Conservation (phyloP, 2,888 invertebrate species). For the Villa cingulata region DNA sequence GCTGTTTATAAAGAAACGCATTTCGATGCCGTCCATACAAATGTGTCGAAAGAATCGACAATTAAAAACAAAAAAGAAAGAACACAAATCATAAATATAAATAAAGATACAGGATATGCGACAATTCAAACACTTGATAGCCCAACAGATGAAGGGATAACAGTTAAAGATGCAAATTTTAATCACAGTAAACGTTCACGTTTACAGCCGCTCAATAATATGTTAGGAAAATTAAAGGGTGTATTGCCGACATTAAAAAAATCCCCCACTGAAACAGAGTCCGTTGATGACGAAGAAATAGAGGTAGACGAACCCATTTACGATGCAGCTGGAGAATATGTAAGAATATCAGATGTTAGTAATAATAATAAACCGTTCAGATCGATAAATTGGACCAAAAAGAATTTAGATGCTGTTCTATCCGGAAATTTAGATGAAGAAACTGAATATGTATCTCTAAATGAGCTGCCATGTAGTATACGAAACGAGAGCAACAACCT, state of each 20-base stretch:
- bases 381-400: conserved; percentile 33
- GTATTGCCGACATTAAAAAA: conserved; percentile 45
- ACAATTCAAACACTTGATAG: conserved; percentile 10
- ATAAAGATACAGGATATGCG: conserved; percentile 16
- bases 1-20: conserved; percentile 3
- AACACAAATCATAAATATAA: conserved; percentile 9
- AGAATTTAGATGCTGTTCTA: conserved; percentile 45
- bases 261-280: conserved; percentile 38
- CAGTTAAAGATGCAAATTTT: conserved; percentile 31
- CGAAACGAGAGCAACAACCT: conserved; percentile 16
- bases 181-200: conserved; percentile 31
- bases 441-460: conserved; percentile 67
- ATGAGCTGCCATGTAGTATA: conserved; percentile 51
- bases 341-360: conserved; percentile 69
- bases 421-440: conserved; percentile 50
- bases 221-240: conserved; percentile 57
- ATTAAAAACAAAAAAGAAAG: neutral
- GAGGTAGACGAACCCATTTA: conserved; percentile 19
- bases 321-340: conserved; percentile 56
- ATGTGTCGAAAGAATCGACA: neutral
- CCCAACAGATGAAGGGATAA: conserved; percentile 6
- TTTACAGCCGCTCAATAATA: conserved; percentile 52
- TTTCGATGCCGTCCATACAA: neutral
- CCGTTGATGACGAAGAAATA: conserved; percentile 27
- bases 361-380: conserved; percentile 50